Evolutionary conservation across 2,888 invertebrate genomes (phyloP).

Genomic region (Himalopsyche japonica): DNA sequence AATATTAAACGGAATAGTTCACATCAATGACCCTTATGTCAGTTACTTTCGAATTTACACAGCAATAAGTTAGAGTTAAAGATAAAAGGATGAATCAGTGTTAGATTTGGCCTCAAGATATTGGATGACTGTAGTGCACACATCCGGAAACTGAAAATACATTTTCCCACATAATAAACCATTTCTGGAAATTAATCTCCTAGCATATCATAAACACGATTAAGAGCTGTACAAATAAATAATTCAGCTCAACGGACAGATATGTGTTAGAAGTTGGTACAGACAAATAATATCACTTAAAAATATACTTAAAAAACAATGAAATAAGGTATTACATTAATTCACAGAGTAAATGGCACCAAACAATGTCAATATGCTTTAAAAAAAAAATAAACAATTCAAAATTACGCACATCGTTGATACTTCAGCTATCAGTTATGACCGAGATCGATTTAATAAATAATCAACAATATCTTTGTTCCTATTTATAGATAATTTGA

Average conservation of each 20-base stretch:
- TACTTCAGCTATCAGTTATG: background rate
- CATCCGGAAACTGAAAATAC: too few species aligned
- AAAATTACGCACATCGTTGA: background rate
- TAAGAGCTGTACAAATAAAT: background rate
- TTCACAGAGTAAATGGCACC: background rate
- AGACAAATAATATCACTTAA: background rate
- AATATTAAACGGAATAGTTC: too few species aligned
- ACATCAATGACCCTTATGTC: too few species aligned
- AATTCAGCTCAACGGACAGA: background rate
- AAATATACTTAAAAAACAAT: background rate
- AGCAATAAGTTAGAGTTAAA: too few species aligned
- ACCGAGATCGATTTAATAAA: background rate
- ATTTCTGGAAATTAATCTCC: too few species aligned
- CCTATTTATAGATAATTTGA: background rate
- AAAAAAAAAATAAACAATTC: background rate
- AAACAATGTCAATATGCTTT: background rate
- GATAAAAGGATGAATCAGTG: too few species aligned
- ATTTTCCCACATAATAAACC: too few species aligned
- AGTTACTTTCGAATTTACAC: too few species aligned
- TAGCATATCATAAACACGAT: background rate
- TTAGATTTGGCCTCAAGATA: too few species aligned
- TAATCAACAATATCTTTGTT: background rate
- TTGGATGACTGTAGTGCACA: too few species aligned
- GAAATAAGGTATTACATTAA: background rate
- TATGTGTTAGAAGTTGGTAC: background rate